Evolutionary conservation across 2,888 invertebrate species (phyloP).

Genomic region (Tetranychus truncatus): DNA sequence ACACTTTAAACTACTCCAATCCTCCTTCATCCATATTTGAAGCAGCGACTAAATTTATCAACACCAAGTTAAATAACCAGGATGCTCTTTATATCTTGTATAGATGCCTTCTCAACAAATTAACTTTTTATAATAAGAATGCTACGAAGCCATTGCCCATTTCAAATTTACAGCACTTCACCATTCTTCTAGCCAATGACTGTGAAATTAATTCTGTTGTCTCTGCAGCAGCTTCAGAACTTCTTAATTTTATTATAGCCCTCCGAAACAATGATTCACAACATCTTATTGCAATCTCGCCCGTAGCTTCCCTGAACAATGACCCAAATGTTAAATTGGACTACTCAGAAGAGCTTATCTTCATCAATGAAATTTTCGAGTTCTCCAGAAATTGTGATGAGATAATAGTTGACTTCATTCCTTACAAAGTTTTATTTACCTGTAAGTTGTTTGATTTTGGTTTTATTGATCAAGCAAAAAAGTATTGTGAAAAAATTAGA

Average conservation of each 20-base stretch:
- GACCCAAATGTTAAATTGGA: not conserved
- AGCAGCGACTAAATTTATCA: not conserved
- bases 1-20: not conserved
- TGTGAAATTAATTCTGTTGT: conserved; percentile 11
- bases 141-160: not conserved
- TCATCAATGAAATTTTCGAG: conserved; percentile 16
- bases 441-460: conserved; percentile 20
- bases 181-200: conserved; percentile 14
- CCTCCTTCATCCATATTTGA: not conserved
- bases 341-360: conserved; percentile 11
- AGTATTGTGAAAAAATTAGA: conserved; percentile 13
- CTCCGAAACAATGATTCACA: conserved; percentile 11
- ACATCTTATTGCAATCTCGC: not conserved
- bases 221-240: not conserved
- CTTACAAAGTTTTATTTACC: conserved; percentile 16
- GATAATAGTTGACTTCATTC: conserved; percentile 8
- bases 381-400: conserved; percentile 8
- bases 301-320: too few species aligned
- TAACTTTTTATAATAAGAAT: not conserved
- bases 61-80: not conserved
- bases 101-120: conserved; percentile 4
- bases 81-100: conserved; percentile 13
- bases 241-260: conserved; percentile 13
- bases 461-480: conserved; percentile 13
- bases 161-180: conserved; percentile 10